Conservation (phyloP, 2,888 invertebrate species). For the Hydropsyche betteni region DNA sequence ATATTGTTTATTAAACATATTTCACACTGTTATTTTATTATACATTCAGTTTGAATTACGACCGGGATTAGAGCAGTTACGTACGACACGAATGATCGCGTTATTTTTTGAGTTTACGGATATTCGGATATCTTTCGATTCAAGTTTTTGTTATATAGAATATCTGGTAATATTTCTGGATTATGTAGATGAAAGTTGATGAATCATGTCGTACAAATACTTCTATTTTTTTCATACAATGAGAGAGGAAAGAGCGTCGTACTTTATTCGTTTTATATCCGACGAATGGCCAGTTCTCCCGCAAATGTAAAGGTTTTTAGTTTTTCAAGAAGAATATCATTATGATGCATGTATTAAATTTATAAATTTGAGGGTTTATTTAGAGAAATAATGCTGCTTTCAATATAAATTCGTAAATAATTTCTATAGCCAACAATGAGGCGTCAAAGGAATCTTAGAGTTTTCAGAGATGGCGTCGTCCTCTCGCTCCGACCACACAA, state of each 20-base stretch:
- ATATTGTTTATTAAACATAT: too few species aligned
- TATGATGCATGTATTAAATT: too few species aligned
- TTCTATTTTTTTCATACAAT: constrained; percentile 46
- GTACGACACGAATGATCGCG: constrained; percentile 47
- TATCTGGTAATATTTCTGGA: constrained; percentile 46
- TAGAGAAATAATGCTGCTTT: too few species aligned
- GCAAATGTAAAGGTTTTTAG: too few species aligned
- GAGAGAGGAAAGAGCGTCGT: constrained; percentile 12
- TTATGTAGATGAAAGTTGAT: constrained; percentile 38
- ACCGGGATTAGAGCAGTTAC: constrained; percentile 48
- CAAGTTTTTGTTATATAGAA: constrained; percentile 39
- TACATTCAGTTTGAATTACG: constrained; percentile 39
- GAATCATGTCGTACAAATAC: constrained; percentile 26
- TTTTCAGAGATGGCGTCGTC: too few species aligned
- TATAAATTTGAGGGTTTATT: too few species aligned
- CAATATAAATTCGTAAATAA: too few species aligned
- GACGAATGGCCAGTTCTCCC: not conserved
- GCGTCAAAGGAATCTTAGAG: too few species aligned
- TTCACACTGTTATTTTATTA: too few species aligned
- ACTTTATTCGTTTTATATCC: constrained; percentile 1
- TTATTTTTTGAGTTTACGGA: constrained; percentile 51
- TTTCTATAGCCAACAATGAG: too few species aligned
- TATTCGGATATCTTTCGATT: constrained; percentile 43
- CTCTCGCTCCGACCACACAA: too few species aligned
- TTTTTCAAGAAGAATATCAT: too few species aligned